phyloP scores from a whole-genome alignment of 2,113 vertebrate species.

The Thinocorus orbignyianus region DNA sequence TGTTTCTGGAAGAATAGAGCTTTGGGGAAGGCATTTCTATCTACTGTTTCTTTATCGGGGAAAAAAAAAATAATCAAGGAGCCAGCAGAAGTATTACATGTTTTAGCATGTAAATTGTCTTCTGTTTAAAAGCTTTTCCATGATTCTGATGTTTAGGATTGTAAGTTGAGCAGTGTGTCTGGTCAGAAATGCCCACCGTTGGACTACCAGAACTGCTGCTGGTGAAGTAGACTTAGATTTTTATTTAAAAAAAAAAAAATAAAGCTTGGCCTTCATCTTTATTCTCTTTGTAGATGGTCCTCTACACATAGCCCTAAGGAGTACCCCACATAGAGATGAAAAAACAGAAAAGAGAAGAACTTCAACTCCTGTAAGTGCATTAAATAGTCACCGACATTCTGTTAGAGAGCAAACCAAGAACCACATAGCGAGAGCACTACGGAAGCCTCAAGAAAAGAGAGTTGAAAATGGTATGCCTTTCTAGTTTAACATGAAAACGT shows the following conservation, averaged over 20 bases:
- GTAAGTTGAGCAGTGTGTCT: neutral
- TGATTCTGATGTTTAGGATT: neutral
- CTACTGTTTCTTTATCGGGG: neutral
- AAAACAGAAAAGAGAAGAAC: conserved; percentile 78
- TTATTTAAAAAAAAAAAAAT: no score
- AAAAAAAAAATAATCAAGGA: neutral
- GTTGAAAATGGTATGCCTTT: conserved; percentile 70
- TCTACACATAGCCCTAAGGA: conserved; percentile 71
- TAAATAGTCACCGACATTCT: conserved; percentile 69
- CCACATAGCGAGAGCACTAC: conserved; percentile 65
- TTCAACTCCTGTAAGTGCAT: conserved; percentile 73
- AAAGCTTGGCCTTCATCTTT: conserved; percentile 39
- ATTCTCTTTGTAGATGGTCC: conserved; percentile 66
- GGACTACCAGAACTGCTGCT: neutral
- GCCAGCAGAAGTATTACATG: neutral
- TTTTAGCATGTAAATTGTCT: neutral
- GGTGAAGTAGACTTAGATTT: neutral
- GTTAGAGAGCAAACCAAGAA: conserved; percentile 71
- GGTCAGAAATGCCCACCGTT: neutral
- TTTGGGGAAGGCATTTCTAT: neutral
- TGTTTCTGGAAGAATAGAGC: neutral
- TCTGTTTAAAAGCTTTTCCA: neutral
- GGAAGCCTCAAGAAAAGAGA: conserved; percentile 59
- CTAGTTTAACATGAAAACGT: neutral
- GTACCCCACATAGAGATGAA: conserved; percentile 64